These are phyloP conservation scores for Cyanocitta stelleri DNA, from an alignment of 2,113 vertebrate species.

Conservation along the genomic window DNA sequence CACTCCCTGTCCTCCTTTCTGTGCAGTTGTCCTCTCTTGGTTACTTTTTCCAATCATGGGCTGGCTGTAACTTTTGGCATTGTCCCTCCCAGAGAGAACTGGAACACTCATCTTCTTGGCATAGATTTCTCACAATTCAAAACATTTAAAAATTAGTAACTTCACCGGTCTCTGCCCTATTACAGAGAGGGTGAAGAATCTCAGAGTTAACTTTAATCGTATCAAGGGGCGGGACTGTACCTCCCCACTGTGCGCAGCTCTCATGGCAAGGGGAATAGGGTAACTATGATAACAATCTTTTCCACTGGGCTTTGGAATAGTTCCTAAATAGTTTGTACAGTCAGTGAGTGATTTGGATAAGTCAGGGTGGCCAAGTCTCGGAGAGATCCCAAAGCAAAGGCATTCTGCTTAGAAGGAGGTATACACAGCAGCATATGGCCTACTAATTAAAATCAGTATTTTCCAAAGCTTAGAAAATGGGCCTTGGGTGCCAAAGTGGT, in stretches of 20 bases:
- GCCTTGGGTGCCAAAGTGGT: not conserved
- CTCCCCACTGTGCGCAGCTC: not conserved
- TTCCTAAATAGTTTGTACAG: not conserved
- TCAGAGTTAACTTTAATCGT: not conserved
- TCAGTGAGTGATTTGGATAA: not conserved
- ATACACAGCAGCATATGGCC: not conserved
- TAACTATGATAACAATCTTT: not conserved
- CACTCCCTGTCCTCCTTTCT: not conserved
- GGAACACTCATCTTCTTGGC: not conserved
- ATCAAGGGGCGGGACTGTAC: not conserved
- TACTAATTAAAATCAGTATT: not conserved
- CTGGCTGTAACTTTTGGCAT: not conserved
- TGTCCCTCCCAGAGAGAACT: not conserved
- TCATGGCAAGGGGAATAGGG: not conserved
- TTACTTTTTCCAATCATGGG: not conserved
- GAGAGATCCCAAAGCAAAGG: not conserved
- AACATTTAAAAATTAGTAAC: not conserved
- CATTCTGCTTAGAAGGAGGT: not conserved
- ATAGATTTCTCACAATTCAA: not conserved
- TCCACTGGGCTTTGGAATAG: not conserved
- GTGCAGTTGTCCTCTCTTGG: not conserved
- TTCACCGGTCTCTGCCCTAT: not conserved
- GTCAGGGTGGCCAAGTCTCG: not conserved
- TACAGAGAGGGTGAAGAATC: not conserved
- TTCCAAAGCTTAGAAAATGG: not conserved